Evolutionary conservation across 2,113 vertebrate species (phyloP), one percentile per base, ranked within the genome.

Genomic region (Sardina pilchardus): DNA sequence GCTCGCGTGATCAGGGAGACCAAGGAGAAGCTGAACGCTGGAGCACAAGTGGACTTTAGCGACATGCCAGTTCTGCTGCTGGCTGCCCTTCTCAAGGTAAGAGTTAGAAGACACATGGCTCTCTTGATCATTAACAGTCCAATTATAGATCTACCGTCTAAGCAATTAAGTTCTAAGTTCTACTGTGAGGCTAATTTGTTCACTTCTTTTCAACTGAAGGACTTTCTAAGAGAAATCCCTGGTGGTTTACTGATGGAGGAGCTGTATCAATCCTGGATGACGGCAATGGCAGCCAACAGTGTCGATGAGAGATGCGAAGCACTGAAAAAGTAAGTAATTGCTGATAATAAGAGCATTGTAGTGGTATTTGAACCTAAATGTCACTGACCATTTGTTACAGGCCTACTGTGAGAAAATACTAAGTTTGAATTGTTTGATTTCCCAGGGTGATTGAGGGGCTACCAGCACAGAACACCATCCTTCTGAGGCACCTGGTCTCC

Each of bases 61-160:
- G 90, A 83, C 30, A 93, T 94, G 81, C 90, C 95, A 0, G 94
- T 96, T 78, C 90, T 96, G 88, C 90, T 96, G 9, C 91, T 97
- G 84, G 96, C 96, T 26, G 96, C 89, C 53, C 95, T 96, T 81
- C 92, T 97, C 16, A 97, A 97, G 96, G 96, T 97, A 88, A 93
- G 50, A 19, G 17, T 6, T 39, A 39, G 59, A 26, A 71, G 10
- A 71, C 71, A 16, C 30, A 36, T 14, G 10, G 16, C 4, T 36
- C 12, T 78, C 71, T 78, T 78, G 39, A 78, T 78, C 71, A 78
- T 78, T 78, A 78, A 78, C 34, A 39, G 26, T 78, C 2, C 30
- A n/a, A n/a, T n/a, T n/a, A n/a, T n/a, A n/a, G n/a, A n/a, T n/a
- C n/a, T n/a, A n/a, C n/a, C n/a, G n/a, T n/a, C n/a, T n/a, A n/a